Evolutionary conservation across 2,113 vertebrate species (phyloP).

Genomic region (Tyrannus savana): DNA sequence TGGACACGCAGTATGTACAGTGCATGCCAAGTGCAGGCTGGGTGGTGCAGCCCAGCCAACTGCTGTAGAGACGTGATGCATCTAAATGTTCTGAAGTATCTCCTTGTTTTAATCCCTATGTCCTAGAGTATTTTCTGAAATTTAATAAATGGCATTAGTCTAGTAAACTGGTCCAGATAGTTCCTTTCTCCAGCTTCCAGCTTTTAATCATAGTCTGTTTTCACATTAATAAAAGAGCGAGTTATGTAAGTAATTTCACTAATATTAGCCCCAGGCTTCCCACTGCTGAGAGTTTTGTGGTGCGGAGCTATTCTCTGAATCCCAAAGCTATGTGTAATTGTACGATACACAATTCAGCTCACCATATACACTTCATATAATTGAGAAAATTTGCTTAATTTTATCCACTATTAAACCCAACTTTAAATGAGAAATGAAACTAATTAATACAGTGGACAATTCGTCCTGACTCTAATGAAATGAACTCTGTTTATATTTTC

Average conservation of each 20-base stretch:
- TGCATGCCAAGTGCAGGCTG: neutral
- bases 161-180: neutral
- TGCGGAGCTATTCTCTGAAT: constrained; percentile 19
- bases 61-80: neutral
- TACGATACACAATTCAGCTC: neutral
- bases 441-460: constrained; percentile 3
- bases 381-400: constrained; percentile 52
- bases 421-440: constrained; percentile 34
- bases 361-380: constrained; percentile 10
- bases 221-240: constrained; percentile 52
- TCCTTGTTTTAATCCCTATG: neutral
- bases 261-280: constrained; percentile 50
- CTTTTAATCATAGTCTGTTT: constrained; percentile 63
- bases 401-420: constrained; percentile 3
- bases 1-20: neutral
- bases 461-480: constrained; percentile 29
- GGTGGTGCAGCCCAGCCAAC: neutral
- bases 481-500: constrained; percentile 18
- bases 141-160: constrained; percentile 15
- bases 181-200: constrained; percentile 31
- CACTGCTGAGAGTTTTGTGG: constrained; percentile 39
- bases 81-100: neutral
- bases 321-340: constrained; percentile 34
- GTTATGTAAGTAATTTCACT: constrained; percentile 60
- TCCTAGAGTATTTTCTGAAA: neutral